Conservation (phyloP, 2,113 vertebrate species). For the Rhinichthys klamathensis region DNA sequence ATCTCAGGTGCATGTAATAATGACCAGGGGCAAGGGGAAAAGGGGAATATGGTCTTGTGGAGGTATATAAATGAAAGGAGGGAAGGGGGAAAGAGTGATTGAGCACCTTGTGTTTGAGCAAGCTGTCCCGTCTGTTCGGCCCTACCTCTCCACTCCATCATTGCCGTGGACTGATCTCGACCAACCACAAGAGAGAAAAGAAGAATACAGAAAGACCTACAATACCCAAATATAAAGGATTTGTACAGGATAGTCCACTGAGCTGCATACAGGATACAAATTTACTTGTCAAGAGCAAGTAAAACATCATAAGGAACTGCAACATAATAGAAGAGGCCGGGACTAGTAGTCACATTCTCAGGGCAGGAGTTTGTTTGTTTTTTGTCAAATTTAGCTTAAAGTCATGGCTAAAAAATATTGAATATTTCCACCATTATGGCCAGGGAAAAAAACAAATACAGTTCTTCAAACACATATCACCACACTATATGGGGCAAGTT, state of each 20-base stretch:
- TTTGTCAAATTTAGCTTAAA: neutral
- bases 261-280: neutral
- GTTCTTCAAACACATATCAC: neutral
- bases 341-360: neutral
- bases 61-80: slow-evolving; percentile 60
- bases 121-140: slow-evolving; percentile 72
- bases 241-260: neutral
- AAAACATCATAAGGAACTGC: neutral
- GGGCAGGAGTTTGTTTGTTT: neutral
- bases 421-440: neutral
- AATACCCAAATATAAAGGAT: neutral
- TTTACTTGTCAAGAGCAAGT: neutral
- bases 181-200: slow-evolving; percentile 67
- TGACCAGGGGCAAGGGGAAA: slow-evolving; percentile 54
- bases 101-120: slow-evolving; percentile 72
- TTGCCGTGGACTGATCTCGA: slow-evolving; percentile 65
- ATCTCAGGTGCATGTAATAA: slow-evolving; percentile 59
- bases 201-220: neutral
- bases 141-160: slow-evolving; percentile 74
- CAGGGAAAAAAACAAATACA: neutral
- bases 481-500: neutral
- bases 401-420: neutral
- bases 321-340: neutral
- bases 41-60: slow-evolving; percentile 52
- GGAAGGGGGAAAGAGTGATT: slow-evolving; percentile 70